Percentiles rank a stretch among this genome's conserved stretches.
These are phyloP conservation scores for Blastomussa wellsi DNA, from an alignment of 92 coral and sea anemone species.

Conservation along the genomic window DNA sequence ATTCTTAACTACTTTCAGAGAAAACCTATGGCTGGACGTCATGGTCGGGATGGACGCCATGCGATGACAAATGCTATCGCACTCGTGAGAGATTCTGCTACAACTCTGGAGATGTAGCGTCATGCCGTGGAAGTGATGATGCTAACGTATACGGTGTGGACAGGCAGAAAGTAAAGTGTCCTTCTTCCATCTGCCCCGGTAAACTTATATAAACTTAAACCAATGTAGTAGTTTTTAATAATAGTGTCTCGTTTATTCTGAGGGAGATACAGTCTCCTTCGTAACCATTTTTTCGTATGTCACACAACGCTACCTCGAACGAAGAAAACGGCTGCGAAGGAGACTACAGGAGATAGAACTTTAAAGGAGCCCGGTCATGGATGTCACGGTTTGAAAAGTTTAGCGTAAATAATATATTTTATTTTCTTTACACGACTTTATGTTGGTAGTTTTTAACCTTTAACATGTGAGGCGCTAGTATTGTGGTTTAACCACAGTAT, in stretches of 20 bases:
- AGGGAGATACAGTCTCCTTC: no score
- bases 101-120: constrained; percentile 9
- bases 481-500: no score
- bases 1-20: neutral
- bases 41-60: constrained; percentile 69
- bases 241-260: neutral
- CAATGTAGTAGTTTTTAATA: neutral
- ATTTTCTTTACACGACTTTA: no score
- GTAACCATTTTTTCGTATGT: no score
- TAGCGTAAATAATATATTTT: no score
- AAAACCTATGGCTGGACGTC: constrained; percentile 57
- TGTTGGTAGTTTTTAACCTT: no score
- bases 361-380: no score
- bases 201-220: neutral
- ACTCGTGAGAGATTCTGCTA: constrained; percentile 70
- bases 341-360: no score
- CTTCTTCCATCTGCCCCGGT: constrained; percentile 65
- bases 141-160: constrained; percentile 60
- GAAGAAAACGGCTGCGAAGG: no score
- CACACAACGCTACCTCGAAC: no score
- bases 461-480: no score
- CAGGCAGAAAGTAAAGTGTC: constrained; percentile 41
- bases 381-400: no score
- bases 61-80: constrained; percentile 58
- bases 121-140: neutral